Evolutionary conservation across 2,888 invertebrate species (phyloP), one percentile per base, ranked within the genome.

Genomic region (Chouioia cunea): DNA sequence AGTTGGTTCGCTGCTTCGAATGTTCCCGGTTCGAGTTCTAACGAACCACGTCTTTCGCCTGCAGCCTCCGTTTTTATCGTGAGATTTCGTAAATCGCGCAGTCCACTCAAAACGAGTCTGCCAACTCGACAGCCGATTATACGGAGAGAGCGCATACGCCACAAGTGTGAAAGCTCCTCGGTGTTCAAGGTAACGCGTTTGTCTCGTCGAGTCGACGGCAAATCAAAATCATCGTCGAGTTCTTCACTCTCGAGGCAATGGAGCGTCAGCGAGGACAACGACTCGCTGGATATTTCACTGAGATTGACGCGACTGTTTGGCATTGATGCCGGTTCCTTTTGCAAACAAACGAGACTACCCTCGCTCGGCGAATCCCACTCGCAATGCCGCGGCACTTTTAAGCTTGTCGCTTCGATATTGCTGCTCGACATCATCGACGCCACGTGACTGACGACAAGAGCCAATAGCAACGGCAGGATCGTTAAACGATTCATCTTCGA

Each of bases 361-460:
- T 82, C 83, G 76, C 81, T 82, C 63, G 77, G 75, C 22, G 79
- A 77, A 66, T 85, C 82, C 93, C 93, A 93, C 82, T 93, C 92
- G 81, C 95, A 96, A 85, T 95, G 93, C 83, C 94, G 94, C 70
- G 95, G 95, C 75, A 94, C 93, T 86, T 94, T 94, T 86, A 94
- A 93, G 78, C 87, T 86, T 58, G 89, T 82, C 48, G 87, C 85
- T 3, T 36, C 65, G 87, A 86, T 44, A 18, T 36, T 20, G 81
- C 77, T 79, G 82, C 82, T 81, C 80, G 80, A 80, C 15, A 20
- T 20, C 53, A 52, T 48, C n/a, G 57, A 2, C 8, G 52, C 46
- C 66, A 63, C 46, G 62, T 58, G 57, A 46, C 16, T 10, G 50
- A 14, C 48, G 36, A 59, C 12, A 36, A n/a, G 18, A 6, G 54